Conservation (phyloP, 2,797 vertebrate genomes). For the Anguilla pacifica region DNA sequence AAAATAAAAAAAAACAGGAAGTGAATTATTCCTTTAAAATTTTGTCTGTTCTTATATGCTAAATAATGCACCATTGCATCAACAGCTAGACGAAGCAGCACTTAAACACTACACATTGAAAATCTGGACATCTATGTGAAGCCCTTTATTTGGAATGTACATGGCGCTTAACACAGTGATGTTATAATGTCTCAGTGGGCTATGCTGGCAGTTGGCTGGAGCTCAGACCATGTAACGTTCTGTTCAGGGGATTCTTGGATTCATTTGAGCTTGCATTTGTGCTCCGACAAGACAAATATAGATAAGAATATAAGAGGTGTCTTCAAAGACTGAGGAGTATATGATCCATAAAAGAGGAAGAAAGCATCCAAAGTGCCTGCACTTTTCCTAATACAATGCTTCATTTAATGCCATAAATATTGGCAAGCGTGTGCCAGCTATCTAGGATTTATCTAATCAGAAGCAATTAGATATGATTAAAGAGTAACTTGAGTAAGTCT, state of each 20-base stretch:
- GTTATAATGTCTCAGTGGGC: background rate
- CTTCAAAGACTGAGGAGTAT: slow-evolving; percentile 27
- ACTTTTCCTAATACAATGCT: background rate
- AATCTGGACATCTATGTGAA: slow-evolving; percentile 1
- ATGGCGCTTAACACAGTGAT: background rate
- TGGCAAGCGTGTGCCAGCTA: background rate
- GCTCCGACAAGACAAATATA: slow-evolving; percentile 13
- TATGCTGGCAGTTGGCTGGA: background rate
- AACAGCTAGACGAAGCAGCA: background rate
- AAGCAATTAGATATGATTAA: slow-evolving; percentile 30
- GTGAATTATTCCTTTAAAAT: background rate
- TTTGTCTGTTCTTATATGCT: background rate
- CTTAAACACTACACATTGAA: too few species aligned
- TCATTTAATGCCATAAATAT: slow-evolving; percentile 8
- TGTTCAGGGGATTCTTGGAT: slow-evolving; percentile 10
- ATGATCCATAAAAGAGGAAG: background rate
- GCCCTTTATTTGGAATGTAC: background rate
- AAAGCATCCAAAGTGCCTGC: background rate
- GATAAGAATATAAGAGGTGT: background rate
- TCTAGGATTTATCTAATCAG: slow-evolving; percentile 5
- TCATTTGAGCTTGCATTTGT: background rate
- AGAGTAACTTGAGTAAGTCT: slow-evolving; percentile 22
- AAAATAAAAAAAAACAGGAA: background rate
- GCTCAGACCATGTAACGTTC: background rate
- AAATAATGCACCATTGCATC: background rate